Conservation (phyloP, 2,113 vertebrate genomes). For the Sorex araneus region DNA sequence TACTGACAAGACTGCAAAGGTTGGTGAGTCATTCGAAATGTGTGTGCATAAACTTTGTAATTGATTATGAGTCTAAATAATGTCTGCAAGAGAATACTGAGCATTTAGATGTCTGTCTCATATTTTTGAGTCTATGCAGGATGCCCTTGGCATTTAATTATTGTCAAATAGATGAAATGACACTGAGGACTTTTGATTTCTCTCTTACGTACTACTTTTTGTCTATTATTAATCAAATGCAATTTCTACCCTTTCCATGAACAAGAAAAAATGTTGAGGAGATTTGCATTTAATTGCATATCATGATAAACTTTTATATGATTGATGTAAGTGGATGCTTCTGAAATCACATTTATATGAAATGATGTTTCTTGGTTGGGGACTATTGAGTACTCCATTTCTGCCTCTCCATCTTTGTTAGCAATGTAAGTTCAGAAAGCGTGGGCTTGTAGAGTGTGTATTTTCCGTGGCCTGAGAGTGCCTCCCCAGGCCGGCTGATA, state of each 20-base stretch:
- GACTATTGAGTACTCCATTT: neutral
- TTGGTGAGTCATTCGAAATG: slow-evolving; percentile 79
- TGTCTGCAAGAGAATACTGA: neutral
- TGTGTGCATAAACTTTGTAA: neutral
- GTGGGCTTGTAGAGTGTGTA: no score
- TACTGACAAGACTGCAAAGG: slow-evolving; percentile 96
- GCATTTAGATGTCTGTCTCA: neutral
- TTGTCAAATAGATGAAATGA: slow-evolving; percentile 28
- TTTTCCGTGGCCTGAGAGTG: no score
- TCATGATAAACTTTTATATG: slow-evolving; percentile 23
- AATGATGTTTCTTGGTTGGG: slow-evolving; percentile 1
- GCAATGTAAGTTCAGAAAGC: no score
- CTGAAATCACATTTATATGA: slow-evolving; percentile 45
- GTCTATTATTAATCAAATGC: slow-evolving; percentile 39
- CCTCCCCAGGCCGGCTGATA: no score
- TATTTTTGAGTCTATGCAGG: slow-evolving; percentile 47
- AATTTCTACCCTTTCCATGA: neutral
- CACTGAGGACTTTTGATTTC: slow-evolving; percentile 36
- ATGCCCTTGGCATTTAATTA: slow-evolving; percentile 40
- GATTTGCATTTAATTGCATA: slow-evolving; percentile 48
- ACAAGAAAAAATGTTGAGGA: neutral
- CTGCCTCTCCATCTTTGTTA: slow-evolving; percentile 25
- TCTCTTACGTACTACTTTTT: slow-evolving; percentile 23
- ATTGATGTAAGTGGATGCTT: neutral
- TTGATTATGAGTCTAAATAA: slow-evolving; percentile 9